Evolutionary conservation across 2,888 invertebrate species (phyloP).

Genomic region (Eristalis intricaria): DNA sequence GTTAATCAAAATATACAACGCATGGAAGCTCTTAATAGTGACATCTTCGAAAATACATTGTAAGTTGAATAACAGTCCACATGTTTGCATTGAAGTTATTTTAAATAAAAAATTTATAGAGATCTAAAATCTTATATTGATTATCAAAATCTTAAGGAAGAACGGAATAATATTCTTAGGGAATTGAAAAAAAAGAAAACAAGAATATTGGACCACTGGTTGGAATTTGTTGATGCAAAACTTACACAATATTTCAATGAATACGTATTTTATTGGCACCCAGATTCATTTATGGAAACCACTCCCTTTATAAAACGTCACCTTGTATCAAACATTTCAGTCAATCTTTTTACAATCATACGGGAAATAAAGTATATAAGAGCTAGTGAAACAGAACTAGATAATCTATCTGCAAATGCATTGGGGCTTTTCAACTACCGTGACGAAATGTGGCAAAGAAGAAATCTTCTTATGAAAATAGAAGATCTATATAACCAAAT

Average conservation of each 20-base stretch:
- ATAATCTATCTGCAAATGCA: conserved; percentile 74
- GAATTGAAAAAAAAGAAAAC: conserved; percentile 82
- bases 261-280: conserved; percentile 32
- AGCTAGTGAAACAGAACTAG: neutral
- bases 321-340: conserved; percentile 57
- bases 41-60: conserved; percentile 75
- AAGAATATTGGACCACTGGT: conserved; percentile 83
- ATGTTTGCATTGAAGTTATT: neutral
- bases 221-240: conserved; percentile 80
- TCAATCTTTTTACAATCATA: conserved; percentile 39
- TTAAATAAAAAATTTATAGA: neutral
- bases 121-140: conserved; percentile 73
- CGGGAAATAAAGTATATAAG: conserved; percentile 64
- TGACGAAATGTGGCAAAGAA: conserved; percentile 77
- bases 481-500: conserved; percentile 92
- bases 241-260: conserved; percentile 35
- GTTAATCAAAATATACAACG: conserved; percentile 83
- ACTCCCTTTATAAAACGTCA: neutral
- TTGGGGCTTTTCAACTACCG: conserved; percentile 76
- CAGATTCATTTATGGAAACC: too few species aligned
- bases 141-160: conserved; percentile 71
- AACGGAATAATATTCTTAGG: conserved; percentile 81
- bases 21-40: neutral
- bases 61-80: conserved; percentile 8
- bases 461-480: conserved; percentile 83